Evolutionary conservation across 2,888 invertebrate species (phyloP).

Genomic region (Anticlea derivata): DNA sequence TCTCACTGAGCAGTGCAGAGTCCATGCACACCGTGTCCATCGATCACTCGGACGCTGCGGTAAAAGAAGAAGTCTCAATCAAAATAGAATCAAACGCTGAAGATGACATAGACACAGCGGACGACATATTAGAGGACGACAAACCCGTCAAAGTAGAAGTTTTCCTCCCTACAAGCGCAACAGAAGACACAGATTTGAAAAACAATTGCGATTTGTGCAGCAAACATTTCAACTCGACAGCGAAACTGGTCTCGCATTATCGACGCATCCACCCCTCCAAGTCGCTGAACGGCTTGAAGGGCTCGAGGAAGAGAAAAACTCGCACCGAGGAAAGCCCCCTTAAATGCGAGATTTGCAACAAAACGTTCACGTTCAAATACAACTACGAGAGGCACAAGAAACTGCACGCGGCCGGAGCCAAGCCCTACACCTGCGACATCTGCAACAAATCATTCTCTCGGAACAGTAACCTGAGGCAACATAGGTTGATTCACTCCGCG

Average conservation of each 20-base stretch:
- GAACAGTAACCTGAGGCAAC: constrained; percentile 8
- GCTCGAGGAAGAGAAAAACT: not conserved
- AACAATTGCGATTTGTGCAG: constrained; percentile 5
- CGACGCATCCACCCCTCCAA: no score
- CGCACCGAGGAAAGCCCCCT: not conserved
- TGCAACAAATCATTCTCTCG: constrained; percentile 8
- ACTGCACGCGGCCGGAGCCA: constrained; percentile 1
- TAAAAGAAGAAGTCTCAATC: not conserved
- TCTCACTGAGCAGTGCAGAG: not conserved
- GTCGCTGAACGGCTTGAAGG: not conserved
- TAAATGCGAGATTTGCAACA: constrained; percentile 3
- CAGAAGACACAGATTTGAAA: not conserved
- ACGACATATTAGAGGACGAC: not conserved
- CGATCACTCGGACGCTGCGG: not conserved
- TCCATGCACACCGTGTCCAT: not conserved
- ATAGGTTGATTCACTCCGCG: not conserved
- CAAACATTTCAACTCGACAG: not conserved
- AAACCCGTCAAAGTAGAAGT: constrained; percentile 8
- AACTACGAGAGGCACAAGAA: constrained; percentile 4
- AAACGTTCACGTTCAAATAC: constrained; percentile 1
- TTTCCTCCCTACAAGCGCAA: not conserved
- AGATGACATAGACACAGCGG: not conserved
- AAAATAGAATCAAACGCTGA: not conserved
- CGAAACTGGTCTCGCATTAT: not conserved
- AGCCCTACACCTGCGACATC: constrained; percentile 5